Base-by-base conservation (phyloP, 2,888 invertebrate species). In the Synanthedon myopaeformis region DNA sequence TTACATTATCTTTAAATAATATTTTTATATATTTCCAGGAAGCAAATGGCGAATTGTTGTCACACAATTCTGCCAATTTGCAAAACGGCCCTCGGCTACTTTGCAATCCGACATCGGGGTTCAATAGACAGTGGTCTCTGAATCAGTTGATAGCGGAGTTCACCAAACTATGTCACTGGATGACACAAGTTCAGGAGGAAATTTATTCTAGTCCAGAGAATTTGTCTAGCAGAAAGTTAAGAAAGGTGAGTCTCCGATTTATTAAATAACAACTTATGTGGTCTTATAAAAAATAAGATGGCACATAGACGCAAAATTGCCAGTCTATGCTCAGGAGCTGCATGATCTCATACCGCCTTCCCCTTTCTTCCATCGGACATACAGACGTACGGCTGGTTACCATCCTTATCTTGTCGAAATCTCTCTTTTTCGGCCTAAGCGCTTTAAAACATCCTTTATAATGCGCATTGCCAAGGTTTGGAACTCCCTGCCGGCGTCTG, bases 111-210 rank as follows among this genome's bases (percentile, higher is more conserved):
- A 74, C 77, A 0, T 67, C 80, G 0, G 70, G 76, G 41, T 77
- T 82, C 70, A 85, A 86, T 82, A 72, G 90, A 69, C 80, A 91
- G 66, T 94, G 94, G 92, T 93, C 92, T 57, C 90, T 93, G 61
- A 91, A 89, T 59, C 93, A 94, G 85, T 92, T 95, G 68, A 90
- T 92, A 59, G 86, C 92, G 51, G 94, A 94, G 88, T 95, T 94
- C 85, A 91, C 91, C 59, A 93, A 94, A 76, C 90, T 95, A 67
- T 93, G 93, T 79, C 92, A 92, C 68, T 94, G 94, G 94, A 89
- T 95, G 65, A 92, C 91, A 65, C 91, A 92, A 67, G 91, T 94
- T 65, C 94, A 94, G 75, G 92, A 92, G 80, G 90, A 92, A 70
- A 91, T 93, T 61, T 93, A 93, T 79, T 91, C 91, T 76, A 93